phyloP scores from a whole-genome alignment of 2,113 vertebrate genomes.

The Hyperopisus bebe region DNA sequence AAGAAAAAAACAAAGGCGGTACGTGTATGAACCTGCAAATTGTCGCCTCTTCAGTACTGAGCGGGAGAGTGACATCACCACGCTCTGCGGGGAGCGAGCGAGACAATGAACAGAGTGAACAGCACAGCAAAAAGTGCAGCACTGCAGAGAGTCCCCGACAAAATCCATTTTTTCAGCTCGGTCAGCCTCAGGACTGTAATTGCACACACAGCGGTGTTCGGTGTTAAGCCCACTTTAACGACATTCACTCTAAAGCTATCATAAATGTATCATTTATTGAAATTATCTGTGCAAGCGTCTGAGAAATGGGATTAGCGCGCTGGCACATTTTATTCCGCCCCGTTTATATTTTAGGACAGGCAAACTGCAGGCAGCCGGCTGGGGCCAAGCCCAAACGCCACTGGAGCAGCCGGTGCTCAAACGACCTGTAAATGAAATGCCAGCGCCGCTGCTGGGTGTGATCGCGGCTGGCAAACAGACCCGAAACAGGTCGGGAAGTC shows the following conservation, averaged over 20 bases:
- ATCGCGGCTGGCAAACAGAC: background rate
- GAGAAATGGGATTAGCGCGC: background rate
- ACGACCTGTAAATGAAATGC: background rate
- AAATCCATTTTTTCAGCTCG: background rate
- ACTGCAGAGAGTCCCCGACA: background rate
- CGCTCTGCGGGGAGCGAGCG: background rate
- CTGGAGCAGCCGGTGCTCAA: background rate
- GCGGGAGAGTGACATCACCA: background rate
- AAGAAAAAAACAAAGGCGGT: background rate
- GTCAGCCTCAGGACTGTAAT: background rate
- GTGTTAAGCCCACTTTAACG: background rate
- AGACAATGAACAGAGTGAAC: background rate
- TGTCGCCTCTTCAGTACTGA: background rate
- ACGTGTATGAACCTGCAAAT: background rate
- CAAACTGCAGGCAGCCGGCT: background rate
- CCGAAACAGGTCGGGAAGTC: background rate
- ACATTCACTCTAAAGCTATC: background rate
- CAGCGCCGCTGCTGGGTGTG: background rate
- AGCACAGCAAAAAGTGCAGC: background rate
- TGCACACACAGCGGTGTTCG: background rate
- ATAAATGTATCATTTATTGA: background rate
- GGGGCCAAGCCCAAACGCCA: background rate
- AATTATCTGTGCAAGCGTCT: background rate
- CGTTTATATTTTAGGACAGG: background rate
- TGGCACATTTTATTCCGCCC: background rate